Conservation (phyloP, 1,140 invertebrate species). For the Drosophila miranda region DNA sequence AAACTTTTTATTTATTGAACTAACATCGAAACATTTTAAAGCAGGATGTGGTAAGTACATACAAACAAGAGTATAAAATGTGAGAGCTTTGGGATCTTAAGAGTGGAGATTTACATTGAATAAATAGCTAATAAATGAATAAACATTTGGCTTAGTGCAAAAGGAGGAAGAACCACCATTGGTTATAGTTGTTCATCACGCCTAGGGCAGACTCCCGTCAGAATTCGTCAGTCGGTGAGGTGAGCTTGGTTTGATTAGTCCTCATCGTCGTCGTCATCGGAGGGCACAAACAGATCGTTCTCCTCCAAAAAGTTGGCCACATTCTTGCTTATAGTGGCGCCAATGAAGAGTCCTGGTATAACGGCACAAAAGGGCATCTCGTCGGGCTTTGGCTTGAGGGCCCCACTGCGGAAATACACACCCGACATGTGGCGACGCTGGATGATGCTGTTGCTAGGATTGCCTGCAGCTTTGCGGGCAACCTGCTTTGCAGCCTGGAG, state of each 20-base stretch:
- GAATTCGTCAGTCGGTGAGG: not conserved
- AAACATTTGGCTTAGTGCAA: constrained; percentile 40
- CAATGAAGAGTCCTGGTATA: constrained; percentile 89
- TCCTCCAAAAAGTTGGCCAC: constrained; percentile 98
- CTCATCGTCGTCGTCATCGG: constrained; percentile 97
- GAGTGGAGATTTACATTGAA: constrained; percentile 36
- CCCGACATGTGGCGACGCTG: constrained; percentile 52
- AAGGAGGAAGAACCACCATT: constrained; percentile 1
- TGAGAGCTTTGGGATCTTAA: constrained; percentile 36
- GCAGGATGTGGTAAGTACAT: constrained; percentile 16
- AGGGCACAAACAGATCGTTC: constrained; percentile 98
- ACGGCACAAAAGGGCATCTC: constrained; percentile 88
- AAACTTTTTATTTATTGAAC: constrained; percentile 50
- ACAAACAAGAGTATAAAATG: constrained; percentile 35
- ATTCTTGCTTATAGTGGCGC: constrained; percentile 95
- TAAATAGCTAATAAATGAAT: constrained; percentile 28
- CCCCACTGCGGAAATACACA: constrained; percentile 65
- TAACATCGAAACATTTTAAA: constrained; percentile 37
- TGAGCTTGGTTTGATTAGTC: constrained; percentile 32
- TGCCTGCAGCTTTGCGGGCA: constrained; percentile 11
- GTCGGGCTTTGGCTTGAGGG: constrained; percentile 87
- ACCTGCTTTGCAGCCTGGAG: constrained; percentile 38
- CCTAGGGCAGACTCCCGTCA: constrained; percentile 33
- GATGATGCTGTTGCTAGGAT: constrained; percentile 15
- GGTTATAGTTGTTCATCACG: constrained; percentile 16